Conservation (phyloP, 2,113 vertebrate genomes). For the Boleophthalmus pectinirostris region DNA sequence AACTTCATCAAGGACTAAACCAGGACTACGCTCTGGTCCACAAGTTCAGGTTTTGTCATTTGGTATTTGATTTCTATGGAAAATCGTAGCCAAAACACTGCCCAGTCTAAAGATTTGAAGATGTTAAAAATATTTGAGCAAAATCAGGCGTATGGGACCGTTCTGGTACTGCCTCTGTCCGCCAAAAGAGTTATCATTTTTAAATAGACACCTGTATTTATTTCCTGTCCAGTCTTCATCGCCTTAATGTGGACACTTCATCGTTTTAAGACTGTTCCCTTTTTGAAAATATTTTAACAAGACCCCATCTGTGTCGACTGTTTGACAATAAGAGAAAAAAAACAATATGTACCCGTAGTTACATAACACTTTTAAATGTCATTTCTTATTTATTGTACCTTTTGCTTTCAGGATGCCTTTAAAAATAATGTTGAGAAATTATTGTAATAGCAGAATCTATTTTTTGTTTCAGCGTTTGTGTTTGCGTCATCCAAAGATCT, state of each 20-base stretch:
- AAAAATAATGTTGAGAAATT: constrained; percentile 24
- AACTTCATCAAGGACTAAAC: neutral
- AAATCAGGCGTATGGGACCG: constrained; percentile 3
- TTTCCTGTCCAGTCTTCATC: constrained; percentile 46
- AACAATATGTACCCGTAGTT: constrained; percentile 31
- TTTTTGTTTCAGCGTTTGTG: neutral
- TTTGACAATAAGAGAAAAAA: constrained; percentile 39
- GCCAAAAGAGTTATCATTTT: constrained; percentile 46
- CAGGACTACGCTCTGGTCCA: neutral
- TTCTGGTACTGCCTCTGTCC: constrained; percentile 20
- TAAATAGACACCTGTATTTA: constrained; percentile 54
- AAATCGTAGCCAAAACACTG: constrained; percentile 49
- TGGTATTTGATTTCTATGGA: constrained; percentile 15
- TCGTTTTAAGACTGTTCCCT: constrained; percentile 53
- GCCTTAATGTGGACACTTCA: constrained; percentile 67
- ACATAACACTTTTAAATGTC: constrained; percentile 59
- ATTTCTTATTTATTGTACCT: constrained; percentile 61
- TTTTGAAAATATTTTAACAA: constrained; percentile 53
- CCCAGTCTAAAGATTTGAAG: constrained; percentile 24
- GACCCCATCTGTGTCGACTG: constrained; percentile 31
- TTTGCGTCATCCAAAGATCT: constrained; percentile 51
- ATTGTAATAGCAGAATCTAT: neutral
- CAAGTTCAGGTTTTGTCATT: neutral
- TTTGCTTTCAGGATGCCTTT: constrained; percentile 71
- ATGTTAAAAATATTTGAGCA: constrained; percentile 19